phyloP scores from a whole-genome alignment of 1,140 invertebrate genomes.

The Batillaria attramentaria region DNA sequence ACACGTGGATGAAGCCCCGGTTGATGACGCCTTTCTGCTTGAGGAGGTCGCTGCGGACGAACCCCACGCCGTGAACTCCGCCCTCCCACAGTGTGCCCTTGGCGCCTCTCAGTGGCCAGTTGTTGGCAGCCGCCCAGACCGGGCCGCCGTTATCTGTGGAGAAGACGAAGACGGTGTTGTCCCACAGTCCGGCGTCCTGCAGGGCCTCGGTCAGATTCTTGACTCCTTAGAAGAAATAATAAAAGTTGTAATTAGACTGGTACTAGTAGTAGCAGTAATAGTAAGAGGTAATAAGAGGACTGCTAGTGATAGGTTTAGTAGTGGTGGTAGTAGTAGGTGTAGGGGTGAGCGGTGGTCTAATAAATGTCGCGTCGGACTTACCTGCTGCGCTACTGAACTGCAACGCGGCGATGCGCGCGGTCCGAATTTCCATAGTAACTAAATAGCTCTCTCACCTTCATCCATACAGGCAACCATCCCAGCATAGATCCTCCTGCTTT shows the following conservation, averaged over 20 bases:
- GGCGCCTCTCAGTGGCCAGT: slow-evolving; percentile 73
- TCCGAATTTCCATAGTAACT: too few species aligned
- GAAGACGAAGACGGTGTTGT: slow-evolving; percentile 68
- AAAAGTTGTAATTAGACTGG: slow-evolving; percentile 46
- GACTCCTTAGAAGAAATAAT: slow-evolving; percentile 54
- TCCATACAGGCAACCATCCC: slow-evolving; percentile 64
- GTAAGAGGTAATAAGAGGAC: slow-evolving; percentile 31
- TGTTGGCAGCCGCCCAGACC: slow-evolving; percentile 69
- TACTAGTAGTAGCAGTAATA: background rate
- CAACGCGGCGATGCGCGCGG: too few species aligned
- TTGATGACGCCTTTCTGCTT: slow-evolving; percentile 44
- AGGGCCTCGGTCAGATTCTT: background rate
- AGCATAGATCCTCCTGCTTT: slow-evolving; percentile 35
- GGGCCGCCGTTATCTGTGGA: slow-evolving; percentile 71
- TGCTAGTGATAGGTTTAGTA: slow-evolving; percentile 56
- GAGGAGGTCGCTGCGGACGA: slow-evolving; percentile 53
- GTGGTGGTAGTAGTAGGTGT: background rate
- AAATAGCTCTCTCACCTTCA: slow-evolving; percentile 51
- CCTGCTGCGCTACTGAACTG: too few species aligned
- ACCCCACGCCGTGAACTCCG: slow-evolving; percentile 64
- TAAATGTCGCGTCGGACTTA: too few species aligned
- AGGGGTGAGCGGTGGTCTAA: background rate
- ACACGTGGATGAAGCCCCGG: slow-evolving; percentile 56
- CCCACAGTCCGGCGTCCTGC: slow-evolving; percentile 61
- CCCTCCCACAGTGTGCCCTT: slow-evolving; percentile 75